Percentiles rank a stretch among this genome's conserved stretches.
Conservation (phyloP, 2,888 invertebrate genomes). For the Pseudococcus viburni region DNA sequence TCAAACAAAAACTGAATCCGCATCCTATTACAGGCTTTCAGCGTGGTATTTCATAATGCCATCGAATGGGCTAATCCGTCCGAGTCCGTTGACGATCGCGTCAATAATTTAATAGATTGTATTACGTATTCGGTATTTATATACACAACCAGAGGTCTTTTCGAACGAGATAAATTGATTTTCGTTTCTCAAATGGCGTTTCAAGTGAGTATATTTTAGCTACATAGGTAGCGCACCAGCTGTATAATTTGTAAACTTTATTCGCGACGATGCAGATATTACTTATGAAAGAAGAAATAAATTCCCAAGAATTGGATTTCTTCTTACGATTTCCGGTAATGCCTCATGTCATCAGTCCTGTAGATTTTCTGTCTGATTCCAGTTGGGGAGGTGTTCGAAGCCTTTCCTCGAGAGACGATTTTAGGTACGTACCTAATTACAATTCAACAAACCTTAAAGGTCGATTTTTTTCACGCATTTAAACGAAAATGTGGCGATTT, state of each 20-base stretch:
- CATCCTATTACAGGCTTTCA: constrained; percentile 81
- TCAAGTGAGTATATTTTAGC: constrained; percentile 75
- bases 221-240: too few species aligned
- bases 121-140: constrained; percentile 95
- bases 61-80: constrained; percentile 90
- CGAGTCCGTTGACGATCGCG: constrained; percentile 83
- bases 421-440: constrained; percentile 74
- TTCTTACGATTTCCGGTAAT: constrained; percentile 92
- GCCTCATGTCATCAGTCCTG: constrained; percentile 93
- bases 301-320: constrained; percentile 89
- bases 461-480: neutral
- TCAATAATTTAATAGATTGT: constrained; percentile 92
- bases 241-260: neutral
- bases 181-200: constrained; percentile 97
- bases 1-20: too few species aligned
- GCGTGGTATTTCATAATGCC: constrained; percentile 97
- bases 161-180: constrained; percentile 96
- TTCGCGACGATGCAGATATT: constrained; percentile 78
- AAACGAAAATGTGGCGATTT: too few species aligned
- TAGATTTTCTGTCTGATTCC: constrained; percentile 92
- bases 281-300: constrained; percentile 88
- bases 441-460: neutral
- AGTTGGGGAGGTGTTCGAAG: constrained; percentile 97
- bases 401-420: constrained; percentile 90
- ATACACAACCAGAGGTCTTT: constrained; percentile 93